phyloP scores from a whole-genome alignment of 2,797 vertebrate genomes.

The Acanthornis magna region DNA sequence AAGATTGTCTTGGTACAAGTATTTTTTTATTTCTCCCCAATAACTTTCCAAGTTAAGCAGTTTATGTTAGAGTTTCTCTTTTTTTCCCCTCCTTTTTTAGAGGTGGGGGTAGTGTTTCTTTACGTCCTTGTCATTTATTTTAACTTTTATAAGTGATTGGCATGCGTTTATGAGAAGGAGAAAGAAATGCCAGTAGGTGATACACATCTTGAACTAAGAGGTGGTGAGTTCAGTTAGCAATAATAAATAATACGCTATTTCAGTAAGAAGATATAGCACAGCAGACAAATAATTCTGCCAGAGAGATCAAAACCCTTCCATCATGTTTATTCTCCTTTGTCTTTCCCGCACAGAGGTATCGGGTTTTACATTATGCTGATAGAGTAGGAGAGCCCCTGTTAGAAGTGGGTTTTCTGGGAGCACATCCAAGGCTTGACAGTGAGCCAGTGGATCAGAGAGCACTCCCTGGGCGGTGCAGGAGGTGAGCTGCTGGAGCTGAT shows the following conservation, averaged over 20 bases:
- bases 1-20: background rate
- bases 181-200: background rate
- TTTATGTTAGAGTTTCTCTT: background rate
- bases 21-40: background rate
- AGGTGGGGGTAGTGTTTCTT: background rate
- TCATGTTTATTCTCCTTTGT: background rate
- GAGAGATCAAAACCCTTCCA: background rate
- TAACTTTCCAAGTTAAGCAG: background rate
- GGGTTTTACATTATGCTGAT: background rate
- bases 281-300: background rate
- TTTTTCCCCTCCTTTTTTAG: background rate
- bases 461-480: background rate
- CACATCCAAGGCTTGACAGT: background rate
- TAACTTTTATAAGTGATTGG: background rate
- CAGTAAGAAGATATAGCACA: background rate
- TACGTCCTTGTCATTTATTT: background rate
- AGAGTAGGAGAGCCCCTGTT: background rate
- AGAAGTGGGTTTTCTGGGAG: constrained; percentile 6
- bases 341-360: background rate
- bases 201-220: background rate
- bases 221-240: background rate
- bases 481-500: background rate
- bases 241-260: background rate
- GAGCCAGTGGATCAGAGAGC: background rate
- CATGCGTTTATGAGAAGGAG: background rate